phyloP scores from a whole-genome alignment of 2,113 vertebrate species.

The Azemiops feae region DNA sequence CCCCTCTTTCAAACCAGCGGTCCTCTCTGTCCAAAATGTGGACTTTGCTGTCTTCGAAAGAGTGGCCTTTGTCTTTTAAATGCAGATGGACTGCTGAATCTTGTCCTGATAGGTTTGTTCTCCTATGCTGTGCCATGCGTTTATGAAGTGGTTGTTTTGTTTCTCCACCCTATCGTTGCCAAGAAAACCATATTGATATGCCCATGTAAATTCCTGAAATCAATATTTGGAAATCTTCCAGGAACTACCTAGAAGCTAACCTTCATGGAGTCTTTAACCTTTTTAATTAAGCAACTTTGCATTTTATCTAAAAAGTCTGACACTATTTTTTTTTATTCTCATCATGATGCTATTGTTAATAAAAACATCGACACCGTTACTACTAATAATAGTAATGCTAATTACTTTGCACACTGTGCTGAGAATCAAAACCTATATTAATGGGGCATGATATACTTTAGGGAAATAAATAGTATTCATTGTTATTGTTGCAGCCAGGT shows the following conservation, averaged over 20 bases:
- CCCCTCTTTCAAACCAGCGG: no score
- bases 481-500: not conserved
- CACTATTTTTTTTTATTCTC: not conserved
- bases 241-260: not conserved
- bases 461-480: not conserved
- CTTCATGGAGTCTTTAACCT: not conserved
- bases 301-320: not conserved
- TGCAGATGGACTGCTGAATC: no score
- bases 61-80: no score
- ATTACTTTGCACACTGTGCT: not conserved
- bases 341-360: not conserved
- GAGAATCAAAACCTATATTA: not conserved
- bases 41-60: no score
- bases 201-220: not conserved
- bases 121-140: no score
- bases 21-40: no score
- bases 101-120: no score
- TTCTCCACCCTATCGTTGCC: not conserved
- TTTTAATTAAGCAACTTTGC: not conserved
- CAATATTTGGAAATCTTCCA: not conserved
- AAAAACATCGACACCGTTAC: not conserved
- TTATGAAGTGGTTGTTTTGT: no score
- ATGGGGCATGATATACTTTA: not conserved
- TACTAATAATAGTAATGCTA: not conserved
- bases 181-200: not conserved